These are phyloP conservation scores for Desoria tigrina DNA, from an alignment of 2,888 invertebrate species.

Conservation along the genomic window DNA sequence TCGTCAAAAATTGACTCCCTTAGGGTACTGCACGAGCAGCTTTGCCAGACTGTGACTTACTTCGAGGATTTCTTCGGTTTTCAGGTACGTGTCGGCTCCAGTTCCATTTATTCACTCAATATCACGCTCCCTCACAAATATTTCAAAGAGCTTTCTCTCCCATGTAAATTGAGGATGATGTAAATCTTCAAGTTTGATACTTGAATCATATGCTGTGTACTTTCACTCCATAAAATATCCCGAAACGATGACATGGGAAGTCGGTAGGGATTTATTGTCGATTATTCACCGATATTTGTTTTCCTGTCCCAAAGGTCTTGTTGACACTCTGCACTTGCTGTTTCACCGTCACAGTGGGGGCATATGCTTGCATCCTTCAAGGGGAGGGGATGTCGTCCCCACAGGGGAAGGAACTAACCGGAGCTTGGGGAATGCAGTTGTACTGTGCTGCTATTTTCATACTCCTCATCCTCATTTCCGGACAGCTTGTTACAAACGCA, in stretches of 20 bases:
- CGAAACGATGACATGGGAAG: too few species aligned
- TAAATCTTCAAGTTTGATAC: too few species aligned
- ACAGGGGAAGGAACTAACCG: constrained; percentile 35
- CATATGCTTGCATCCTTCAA: constrained; percentile 44
- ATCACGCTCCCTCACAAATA: too few species aligned
- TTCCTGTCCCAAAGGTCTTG: constrained; percentile 30
- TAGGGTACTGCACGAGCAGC: constrained; percentile 46
- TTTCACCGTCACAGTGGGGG: constrained; percentile 40
- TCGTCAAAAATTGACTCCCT: constrained; percentile 45
- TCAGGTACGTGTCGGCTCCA: constrained; percentile 28
- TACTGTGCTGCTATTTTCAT: constrained; percentile 47
- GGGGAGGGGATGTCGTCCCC: constrained; percentile 45
- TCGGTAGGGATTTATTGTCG: constrained; percentile 17
- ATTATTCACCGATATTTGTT: constrained; percentile 18
- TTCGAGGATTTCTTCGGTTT: constrained; percentile 50
- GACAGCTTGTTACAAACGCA: constrained; percentile 47
- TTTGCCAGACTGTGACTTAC: constrained; percentile 42
- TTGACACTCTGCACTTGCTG: constrained; percentile 44
- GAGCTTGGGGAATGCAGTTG: constrained; percentile 42
- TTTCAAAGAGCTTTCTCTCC: too few species aligned
- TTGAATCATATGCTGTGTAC: too few species aligned
- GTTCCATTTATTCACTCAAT: too few species aligned
- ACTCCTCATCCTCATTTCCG: constrained; percentile 43
- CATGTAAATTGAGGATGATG: too few species aligned
- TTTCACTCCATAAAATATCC: too few species aligned